Base-by-base conservation (phyloP, 1,140 invertebrate species). In the Scaptomyza graminum region DNA sequence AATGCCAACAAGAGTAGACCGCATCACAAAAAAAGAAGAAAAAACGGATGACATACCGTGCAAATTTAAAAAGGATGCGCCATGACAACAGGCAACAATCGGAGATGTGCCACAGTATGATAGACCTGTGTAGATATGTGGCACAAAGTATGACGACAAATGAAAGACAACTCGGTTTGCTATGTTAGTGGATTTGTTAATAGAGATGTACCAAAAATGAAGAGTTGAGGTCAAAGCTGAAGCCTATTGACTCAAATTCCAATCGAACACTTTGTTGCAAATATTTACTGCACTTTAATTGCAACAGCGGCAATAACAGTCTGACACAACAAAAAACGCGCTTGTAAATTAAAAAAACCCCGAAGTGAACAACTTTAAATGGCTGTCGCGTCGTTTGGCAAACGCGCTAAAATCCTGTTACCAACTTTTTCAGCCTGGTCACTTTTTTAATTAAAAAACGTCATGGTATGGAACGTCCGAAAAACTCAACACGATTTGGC, bases 401-500 rank as follows among this genome's bases (percentile, higher is more conserved):
- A 43, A 43, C 41, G 41, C 12, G 37, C 63, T 25, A 43, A 68
- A 73, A 73, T 60, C 50, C 39, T 28, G 69, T 52, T 68, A 37
- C 41, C 41, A 56, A 50, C 55, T 44, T 51, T 68, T 15, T n/a
- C 50, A 47, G 37, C 28, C 43, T 67, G 71, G 79, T 67, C 79
- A 84, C 66, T 79, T 84, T 82, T 82, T 83, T 83, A 83, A 83
- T 83, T 83, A 84, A 83, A 83, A 80, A 64, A 61, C 22, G 37
- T 28, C 16, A 61, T 18, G 54, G 12, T 43, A 28, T 11, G 7
- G 18, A 49, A 54, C 11, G 11, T 12, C 2, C 5, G 12, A 71
- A 76, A 18, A 56, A 61, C 47, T 34, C 44, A 50, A 65, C 66
- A 50, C 59, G 61, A 55, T 71, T 77, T 65, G 60, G 63, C 78